phyloP scores from a whole-genome alignment of 2,113 vertebrate species.

The Cryptoleucopteryx plumbea region DNA sequence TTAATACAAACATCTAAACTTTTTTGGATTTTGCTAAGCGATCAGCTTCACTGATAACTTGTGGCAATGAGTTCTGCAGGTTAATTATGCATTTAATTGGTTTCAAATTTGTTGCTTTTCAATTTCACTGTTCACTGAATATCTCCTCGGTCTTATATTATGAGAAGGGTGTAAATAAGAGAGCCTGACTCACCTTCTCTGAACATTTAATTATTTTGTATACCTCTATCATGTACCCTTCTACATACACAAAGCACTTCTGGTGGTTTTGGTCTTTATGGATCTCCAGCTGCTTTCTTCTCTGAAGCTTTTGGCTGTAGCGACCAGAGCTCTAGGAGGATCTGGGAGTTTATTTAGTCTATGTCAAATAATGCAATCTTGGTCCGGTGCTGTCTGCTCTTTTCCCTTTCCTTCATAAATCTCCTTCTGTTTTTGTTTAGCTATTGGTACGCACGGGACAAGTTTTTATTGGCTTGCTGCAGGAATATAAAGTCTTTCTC shows the following conservation, averaged over 20 bases:
- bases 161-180: conserved; percentile 32
- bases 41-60: conserved; percentile 15
- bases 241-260: background rate
- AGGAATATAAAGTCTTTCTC: background rate
- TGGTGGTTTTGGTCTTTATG: background rate
- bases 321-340: background rate
- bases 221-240: background rate
- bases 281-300: background rate
- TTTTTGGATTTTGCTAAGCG: background rate
- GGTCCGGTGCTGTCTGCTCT: background rate
- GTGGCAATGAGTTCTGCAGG: conserved; percentile 60
- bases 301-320: background rate
- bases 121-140: conserved; percentile 71
- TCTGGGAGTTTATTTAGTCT: background rate
- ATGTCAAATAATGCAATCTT: background rate
- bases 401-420: background rate
- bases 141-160: conserved; percentile 16
- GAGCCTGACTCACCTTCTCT: conserved; percentile 19
- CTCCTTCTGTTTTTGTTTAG: background rate
- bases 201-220: conserved; percentile 35
- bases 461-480: background rate
- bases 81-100: conserved; percentile 69
- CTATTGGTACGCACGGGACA: rapidly evolving
- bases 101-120: conserved; percentile 68
- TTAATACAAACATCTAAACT: background rate